Evolutionary conservation across 1,140 invertebrate genomes (phyloP).

Genomic region (Drosophila melanogaster): Release_6_plus_ISO1_MT NT_033777.3:23140501-23141000

Average conservation of each 20-base stretch:
- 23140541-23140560: conserved; percentile 35
- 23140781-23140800: background rate
- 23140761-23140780: background rate
- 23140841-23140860: too few relatives aligned
- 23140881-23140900: background rate
- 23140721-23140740: background rate
- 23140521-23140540: background rate
- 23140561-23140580: conserved; percentile 42
- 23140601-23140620: background rate
- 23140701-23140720: background rate
- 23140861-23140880: too few relatives aligned
- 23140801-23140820: background rate
- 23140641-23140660: background rate
- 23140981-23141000: background rate
- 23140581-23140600: conserved; percentile 3
- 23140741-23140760: background rate
- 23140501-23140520: conserved; percentile 45
- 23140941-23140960: background rate
- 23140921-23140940: too few relatives aligned
- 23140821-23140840: background rate
- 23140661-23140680: background rate
- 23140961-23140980: background rate
- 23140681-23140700: too few relatives aligned
- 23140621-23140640: background rate
- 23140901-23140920: background rate